Conservation (phyloP, 1,140 invertebrate species). For the Ganaspis sp. region DNA sequence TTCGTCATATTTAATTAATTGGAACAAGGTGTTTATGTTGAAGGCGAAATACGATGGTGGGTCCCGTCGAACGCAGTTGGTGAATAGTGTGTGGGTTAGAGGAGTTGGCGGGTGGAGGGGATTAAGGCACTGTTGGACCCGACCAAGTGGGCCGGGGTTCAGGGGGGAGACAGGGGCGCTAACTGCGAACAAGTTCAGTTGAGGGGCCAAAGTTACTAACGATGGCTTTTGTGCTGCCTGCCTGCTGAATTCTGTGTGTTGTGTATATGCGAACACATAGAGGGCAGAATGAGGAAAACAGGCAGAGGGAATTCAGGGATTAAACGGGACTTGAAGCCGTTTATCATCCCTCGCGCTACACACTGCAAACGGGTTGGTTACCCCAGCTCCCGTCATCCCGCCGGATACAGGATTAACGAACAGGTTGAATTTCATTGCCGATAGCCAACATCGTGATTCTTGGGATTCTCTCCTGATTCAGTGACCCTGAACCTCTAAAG, state of each 20-base stretch:
- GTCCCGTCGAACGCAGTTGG: background rate
- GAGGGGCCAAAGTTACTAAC: slow-evolving; percentile 22
- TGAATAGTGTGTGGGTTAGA: background rate
- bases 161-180: background rate
- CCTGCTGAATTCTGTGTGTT: background rate
- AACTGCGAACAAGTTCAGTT: slow-evolving; percentile 21
- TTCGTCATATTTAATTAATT: slow-evolving; percentile 24
- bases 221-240: background rate
- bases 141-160: background rate
- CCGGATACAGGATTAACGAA: slow-evolving; percentile 19
- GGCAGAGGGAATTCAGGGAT: slow-evolving; percentile 17
- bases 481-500: background rate
- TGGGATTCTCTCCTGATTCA: background rate
- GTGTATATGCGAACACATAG: background rate
- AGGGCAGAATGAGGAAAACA: slow-evolving; percentile 9
- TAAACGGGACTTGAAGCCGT: slow-evolving; percentile 27
- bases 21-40: background rate
- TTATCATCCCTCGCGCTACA: slow-evolving; percentile 16
- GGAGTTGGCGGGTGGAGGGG: background rate
- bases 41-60: background rate
- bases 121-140: background rate
- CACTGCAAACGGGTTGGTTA: slow-evolving; percentile 12
- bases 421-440: slow-evolving; percentile 22
- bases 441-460: background rate
- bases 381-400: slow-evolving; percentile 3